Evolutionary conservation across 1,140 invertebrate genomes (phyloP).

Genomic region (Coptotermes formosanus): DNA sequence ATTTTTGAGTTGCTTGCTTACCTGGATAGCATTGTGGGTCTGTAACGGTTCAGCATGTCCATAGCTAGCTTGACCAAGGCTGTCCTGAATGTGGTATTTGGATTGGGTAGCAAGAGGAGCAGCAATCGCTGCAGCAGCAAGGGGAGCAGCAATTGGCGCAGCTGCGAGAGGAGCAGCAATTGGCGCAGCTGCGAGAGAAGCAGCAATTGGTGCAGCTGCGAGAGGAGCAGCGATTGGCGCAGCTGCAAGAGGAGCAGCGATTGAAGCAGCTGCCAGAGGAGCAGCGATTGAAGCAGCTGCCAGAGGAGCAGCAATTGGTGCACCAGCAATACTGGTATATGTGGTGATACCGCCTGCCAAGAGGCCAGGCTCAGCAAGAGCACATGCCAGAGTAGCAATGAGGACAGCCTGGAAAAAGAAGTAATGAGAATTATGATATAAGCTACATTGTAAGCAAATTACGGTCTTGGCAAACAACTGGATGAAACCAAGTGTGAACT

Average conservation of each 20-base stretch:
- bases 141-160: background rate
- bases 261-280: background rate
- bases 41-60: conserved; percentile 56
- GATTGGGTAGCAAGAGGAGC: background rate
- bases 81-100: conserved; percentile 56
- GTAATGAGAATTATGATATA: too few species aligned
- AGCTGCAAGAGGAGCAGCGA: background rate
- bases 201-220: background rate
- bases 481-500: too few species aligned
- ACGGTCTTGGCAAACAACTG: too few species aligned
- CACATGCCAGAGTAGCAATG: conserved; percentile 40
- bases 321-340: background rate
- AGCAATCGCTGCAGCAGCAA: background rate
- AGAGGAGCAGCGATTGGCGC: background rate
- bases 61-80: conserved; percentile 56
- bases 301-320: background rate
- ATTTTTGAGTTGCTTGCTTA: background rate
- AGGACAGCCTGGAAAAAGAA: conserved; percentile 42
- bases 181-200: background rate
- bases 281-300: background rate
- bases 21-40: conserved; percentile 51
- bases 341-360: background rate
- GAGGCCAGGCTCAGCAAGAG: conserved; percentile 36
- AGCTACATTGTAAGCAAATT: too few species aligned
- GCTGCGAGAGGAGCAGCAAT: conserved; percentile 25